A percentile compares a stretch with the other conserved stretches of the same genome.
phyloP scores from a whole-genome alignment of 2,113 vertebrate species.

The Anhinga rufa region DNA sequence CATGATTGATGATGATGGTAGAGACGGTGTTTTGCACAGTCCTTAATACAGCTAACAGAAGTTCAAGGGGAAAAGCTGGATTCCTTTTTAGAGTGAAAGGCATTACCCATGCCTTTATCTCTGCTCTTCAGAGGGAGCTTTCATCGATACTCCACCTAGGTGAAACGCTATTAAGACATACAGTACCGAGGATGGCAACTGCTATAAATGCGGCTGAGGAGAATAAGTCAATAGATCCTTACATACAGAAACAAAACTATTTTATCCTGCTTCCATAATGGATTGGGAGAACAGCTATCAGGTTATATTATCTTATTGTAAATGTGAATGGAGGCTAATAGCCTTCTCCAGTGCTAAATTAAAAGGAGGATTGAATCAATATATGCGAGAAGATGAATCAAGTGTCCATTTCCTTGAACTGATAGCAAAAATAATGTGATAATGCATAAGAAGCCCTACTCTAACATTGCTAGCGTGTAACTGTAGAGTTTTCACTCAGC shows the following conservation, averaged over 20 bases:
- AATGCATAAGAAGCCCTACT: neutral
- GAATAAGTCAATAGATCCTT: conserved; percentile 12
- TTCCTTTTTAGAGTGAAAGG: neutral
- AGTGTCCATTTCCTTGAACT: conserved; percentile 44
- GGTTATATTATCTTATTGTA: neutral
- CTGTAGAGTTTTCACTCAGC: neutral
- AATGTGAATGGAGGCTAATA: conserved; percentile 35
- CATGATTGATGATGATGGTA: neutral
- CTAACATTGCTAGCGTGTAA: neutral
- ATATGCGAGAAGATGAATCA: conserved; percentile 32
- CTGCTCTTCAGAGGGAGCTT: neutral
- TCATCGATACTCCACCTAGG: neutral
- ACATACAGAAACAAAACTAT: conserved; percentile 5
- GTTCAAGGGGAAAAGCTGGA: neutral
- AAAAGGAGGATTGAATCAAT: conserved; percentile 40
- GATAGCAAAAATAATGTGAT: conserved; percentile 20
- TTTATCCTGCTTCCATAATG: neutral
- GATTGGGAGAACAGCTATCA: conserved; percentile 40
- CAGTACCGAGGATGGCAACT: neutral
- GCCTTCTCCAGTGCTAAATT: conserved; percentile 31
- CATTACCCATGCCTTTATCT: neutral
- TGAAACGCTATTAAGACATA: neutral
- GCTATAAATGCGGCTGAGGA: neutral
- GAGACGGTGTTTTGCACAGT: neutral
- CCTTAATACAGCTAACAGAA: neutral